Evolutionary conservation across 1,140 invertebrate species (phyloP).

Genomic region (Wasmannia auropunctata): DNA sequence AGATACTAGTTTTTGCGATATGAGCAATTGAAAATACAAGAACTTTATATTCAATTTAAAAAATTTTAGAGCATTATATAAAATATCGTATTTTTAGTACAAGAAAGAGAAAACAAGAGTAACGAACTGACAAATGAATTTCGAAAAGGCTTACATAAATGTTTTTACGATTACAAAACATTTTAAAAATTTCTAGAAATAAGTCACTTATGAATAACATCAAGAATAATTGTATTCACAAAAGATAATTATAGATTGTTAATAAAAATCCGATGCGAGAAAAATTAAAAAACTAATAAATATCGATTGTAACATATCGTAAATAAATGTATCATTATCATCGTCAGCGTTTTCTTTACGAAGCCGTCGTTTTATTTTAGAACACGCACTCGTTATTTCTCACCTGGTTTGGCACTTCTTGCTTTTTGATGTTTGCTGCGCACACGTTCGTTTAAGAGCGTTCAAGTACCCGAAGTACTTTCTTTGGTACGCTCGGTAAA

Average conservation of each 20-base stretch:
- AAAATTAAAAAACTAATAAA: background rate
- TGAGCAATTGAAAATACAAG: background rate
- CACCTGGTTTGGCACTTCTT: slow-evolving; percentile 44
- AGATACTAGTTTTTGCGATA: background rate
- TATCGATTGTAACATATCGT: background rate
- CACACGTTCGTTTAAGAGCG: background rate
- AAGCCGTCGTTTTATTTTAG: background rate
- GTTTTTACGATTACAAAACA: background rate
- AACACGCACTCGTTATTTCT: slow-evolving; percentile 49
- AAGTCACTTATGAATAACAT: background rate
- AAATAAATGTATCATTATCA: background rate
- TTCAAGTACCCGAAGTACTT: slow-evolving; percentile 22
- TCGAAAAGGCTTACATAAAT: background rate
- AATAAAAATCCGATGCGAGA: background rate
- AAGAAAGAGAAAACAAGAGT: background rate
- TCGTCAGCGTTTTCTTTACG: background rate
- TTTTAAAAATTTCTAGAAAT: background rate
- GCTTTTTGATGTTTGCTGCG: background rate
- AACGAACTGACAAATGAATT: background rate
- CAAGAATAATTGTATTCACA: background rate
- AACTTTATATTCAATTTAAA: background rate
- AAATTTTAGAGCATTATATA: background rate
- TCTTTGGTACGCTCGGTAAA: background rate
- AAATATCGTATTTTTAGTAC: background rate
- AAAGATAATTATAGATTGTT: background rate